Evolutionary conservation across 1,140 invertebrate genomes (phyloP).

Genomic region (Procambarus virginalis): DNA sequence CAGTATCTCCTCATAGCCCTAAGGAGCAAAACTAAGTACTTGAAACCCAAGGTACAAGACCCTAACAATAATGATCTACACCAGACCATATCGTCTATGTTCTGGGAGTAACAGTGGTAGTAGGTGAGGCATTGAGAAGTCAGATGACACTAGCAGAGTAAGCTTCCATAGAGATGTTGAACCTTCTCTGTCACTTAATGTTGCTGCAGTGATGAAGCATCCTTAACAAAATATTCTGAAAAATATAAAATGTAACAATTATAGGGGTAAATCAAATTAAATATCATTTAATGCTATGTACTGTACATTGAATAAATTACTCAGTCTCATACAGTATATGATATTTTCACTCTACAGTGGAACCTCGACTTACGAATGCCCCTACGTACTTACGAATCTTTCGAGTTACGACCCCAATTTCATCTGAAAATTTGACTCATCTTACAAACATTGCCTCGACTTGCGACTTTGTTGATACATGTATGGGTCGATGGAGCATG

Average conservation of each 20-base stretch:
- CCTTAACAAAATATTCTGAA: constrained; percentile 48
- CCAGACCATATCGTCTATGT: constrained; percentile 46
- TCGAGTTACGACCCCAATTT: too few species aligned
- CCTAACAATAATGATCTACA: constrained; percentile 35
- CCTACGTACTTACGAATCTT: too few species aligned
- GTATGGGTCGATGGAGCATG: too few species aligned
- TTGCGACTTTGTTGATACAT: too few species aligned
- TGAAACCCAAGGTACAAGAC: constrained; percentile 36
- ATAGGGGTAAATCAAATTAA: background rate
- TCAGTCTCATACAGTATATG: too few species aligned
- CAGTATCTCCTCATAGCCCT: constrained; percentile 16
- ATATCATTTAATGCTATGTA: too few species aligned
- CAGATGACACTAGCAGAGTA: constrained; percentile 4
- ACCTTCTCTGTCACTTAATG: constrained; percentile 49
- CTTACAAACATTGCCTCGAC: too few species aligned
- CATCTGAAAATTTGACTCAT: too few species aligned
- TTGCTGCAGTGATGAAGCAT: constrained; percentile 45
- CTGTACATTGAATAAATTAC: too few species aligned
- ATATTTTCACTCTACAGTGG: too few species aligned
- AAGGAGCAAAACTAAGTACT: constrained; percentile 19
- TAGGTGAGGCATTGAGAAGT: constrained; percentile 32
- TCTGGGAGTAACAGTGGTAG: constrained; percentile 34
- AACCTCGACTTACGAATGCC: too few species aligned
- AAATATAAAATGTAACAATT: constrained; percentile 5
- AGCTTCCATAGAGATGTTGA: constrained; percentile 18